These are phyloP conservation scores for Cepaea hortensis DNA, from an alignment of 2,888 invertebrate genomes.

Conservation along the genomic window DNA sequence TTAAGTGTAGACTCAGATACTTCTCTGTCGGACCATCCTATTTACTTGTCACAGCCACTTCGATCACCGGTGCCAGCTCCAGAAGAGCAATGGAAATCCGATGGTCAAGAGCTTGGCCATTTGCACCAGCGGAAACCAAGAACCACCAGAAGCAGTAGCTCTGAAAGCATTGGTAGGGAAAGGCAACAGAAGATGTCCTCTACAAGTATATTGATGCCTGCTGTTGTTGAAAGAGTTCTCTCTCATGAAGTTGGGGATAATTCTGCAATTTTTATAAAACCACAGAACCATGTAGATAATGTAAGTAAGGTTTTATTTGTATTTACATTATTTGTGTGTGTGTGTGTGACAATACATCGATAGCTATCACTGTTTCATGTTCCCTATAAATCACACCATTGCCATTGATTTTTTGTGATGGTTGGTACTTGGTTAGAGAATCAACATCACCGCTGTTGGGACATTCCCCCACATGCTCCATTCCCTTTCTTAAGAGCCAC, in stretches of 20 bases:
- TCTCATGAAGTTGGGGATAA: neutral
- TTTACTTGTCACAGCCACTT: neutral
- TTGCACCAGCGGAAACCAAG: neutral
- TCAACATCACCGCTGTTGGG: too few species aligned
- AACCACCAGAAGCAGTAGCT: neutral
- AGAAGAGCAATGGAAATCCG: neutral
- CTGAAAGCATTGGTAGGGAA: neutral
- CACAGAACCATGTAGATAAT: constrained; percentile 1
- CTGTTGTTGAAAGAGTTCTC: constrained; percentile 20
- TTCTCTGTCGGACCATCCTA: neutral
- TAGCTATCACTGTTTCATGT: too few species aligned
- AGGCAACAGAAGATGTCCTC: neutral
- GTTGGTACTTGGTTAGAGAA: too few species aligned
- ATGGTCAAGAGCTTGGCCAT: neutral
- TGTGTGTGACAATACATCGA: too few species aligned
- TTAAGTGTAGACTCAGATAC: neutral
- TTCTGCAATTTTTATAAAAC: constrained; percentile 28
- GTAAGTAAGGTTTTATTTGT: neutral
- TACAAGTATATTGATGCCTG: constrained; percentile 11
- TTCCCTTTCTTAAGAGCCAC: too few species aligned
- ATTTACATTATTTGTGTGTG: neutral
- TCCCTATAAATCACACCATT: too few species aligned
- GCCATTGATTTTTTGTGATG: too few species aligned
- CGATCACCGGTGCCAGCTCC: constrained; percentile 1
- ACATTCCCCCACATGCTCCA: too few species aligned